Base-by-base conservation (phyloP, 2,797 vertebrate species). In the Hemibagrus guttatus region DNA sequence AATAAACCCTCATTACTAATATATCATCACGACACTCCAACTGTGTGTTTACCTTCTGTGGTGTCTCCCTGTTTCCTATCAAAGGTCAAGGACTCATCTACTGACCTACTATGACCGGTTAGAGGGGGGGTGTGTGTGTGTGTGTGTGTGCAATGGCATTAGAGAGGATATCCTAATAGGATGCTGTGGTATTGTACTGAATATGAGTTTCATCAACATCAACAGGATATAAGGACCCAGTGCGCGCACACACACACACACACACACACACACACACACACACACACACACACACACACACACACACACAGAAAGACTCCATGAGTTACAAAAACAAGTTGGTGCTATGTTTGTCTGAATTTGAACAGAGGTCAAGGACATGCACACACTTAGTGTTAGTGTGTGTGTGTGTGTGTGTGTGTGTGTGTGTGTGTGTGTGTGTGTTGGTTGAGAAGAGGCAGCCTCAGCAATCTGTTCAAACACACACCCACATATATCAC, bases 131-230 rank as follows among this genome's bases (percentile, higher is more conserved):
- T 71, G 21, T 71, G 35, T 72, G 35, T 79, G 52, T 71, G 52
- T 84, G 71, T 79, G 66, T 39, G 35, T 21, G 54, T n/a, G 31
- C 42, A 59, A 42, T 86, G 63, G 7, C 63, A 64, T 59, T 81
- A 63, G 66, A 71, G 46, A 84, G 89, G 85, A 88, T 86, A 88
- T 90, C 89, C 87, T 85, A 42, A n/a, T 64, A 71, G 82, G 87
- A 88, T 85, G 78, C 26, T 19, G 39, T 72, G 63, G 69, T 85
- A 88, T 88, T 89, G 89, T 88, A 82, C 80, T 39, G 23, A 28
- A 49, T 71, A 79, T 14, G 66, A 56, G n/a, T 17, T 66, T 66
- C 81, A n/a, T 52, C 74, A 79, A 68, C 85, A 83, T 89, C 87
- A 89, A 88, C 85, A 88, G 85, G 89, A 89, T 86, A 86, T 16